Evolutionary conservation across 64 coral and sea anemone species (phyloP), one percentile per base, ranked within the genome.

Genomic region (Astreopora myriophthalma): DNA sequence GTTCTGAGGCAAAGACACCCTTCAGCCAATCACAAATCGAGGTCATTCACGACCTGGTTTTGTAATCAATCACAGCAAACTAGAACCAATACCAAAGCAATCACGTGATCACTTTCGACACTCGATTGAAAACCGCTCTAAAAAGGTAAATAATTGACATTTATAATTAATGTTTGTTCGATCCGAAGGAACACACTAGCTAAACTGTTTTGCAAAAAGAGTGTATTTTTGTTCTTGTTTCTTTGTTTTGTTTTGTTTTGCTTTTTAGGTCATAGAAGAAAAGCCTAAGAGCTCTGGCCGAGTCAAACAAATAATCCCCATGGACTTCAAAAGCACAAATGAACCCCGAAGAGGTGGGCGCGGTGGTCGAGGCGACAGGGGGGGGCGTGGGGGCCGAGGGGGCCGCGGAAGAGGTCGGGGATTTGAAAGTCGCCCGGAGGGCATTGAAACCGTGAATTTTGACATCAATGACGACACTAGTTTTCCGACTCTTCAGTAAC

Each of bases 211-310:
- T n/a, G n/a, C n/a, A n/a, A n/a, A n/a, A n/a, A n/a, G n/a, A n/a
- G n/a, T n/a, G n/a, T n/a, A n/a, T n/a, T 46, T 46, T 46, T 11
- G 11, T 0, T 46, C 5, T 5, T 46, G 42, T 11, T 46, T 46
- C 11, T 79, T 48, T 81, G 36, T 3, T 63, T 19, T 4, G 23
- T 42, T 85, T 86, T 61, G 76, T 11, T 3, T 58, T 88, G 1
- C 29, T 58, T 89, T 86, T 86, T 11, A 92, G 79, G n/a, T 75
- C 6, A 91, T 93, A 37, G 97, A 99, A 73, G 97, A 96, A 64
- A 99, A 79, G 88, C 70, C 91, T 39, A 99, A 99, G 81, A 96
- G 94, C 3, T 96, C 97, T 39, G 97, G 97, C 14, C 36, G 97
- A 76, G 91, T 99, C 26, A 99, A 99, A 49, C 93, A 99, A 68